Evolutionary conservation across 2,797 vertebrate species (phyloP), one percentile per base, ranked within the genome.

Genomic region (Thalassophryne amazonica): DNA sequence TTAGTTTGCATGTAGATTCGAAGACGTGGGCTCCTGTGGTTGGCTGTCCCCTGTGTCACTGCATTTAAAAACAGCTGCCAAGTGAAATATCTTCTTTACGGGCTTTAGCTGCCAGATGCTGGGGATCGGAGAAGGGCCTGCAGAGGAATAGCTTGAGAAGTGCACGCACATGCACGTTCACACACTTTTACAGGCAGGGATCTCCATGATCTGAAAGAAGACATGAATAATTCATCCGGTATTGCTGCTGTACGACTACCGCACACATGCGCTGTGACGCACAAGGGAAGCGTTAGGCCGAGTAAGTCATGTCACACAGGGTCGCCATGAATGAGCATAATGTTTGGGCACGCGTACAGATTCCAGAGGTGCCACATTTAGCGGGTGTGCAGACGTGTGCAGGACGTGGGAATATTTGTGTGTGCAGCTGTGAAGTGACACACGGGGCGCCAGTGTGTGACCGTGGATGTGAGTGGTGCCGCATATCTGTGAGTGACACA

Each of bases 31-130:
- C 85, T 90, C 79, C 81, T 86, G 84, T 76, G 83, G 86, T 88
- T 80, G 75, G 85, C 83, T 90, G 86, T 90, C 86, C 81, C 79
- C 78, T 76, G 73, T 87, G 83, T 88, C 88, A 83, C 85, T 80
- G 80, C 72, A 73, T 74, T 80, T 74, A 78, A 84, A 85, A 72
- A 68, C 71, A 73, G 65, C 78, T 75, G 86, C 87, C 84, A 88
- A 84, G 64, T 83, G 78, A 88, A 88, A 84, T 66, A 79, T 89
- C 81, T 85, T 87, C 80, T 88, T 87, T 86, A 85, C 76, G 61
- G 69, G 54, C 62, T 77, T 76, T 69, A 78, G 75, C 75, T 78
- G 78, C 79, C 83, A 85, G 69, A 86, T 78, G 67, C 81, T 18
- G 40, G 23, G 78, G 76, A 84, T 81, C 85, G 84, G 80, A 69